Base-by-base conservation (phyloP, 2,797 vertebrate species). In the Emydoidea blandingii region DNA sequence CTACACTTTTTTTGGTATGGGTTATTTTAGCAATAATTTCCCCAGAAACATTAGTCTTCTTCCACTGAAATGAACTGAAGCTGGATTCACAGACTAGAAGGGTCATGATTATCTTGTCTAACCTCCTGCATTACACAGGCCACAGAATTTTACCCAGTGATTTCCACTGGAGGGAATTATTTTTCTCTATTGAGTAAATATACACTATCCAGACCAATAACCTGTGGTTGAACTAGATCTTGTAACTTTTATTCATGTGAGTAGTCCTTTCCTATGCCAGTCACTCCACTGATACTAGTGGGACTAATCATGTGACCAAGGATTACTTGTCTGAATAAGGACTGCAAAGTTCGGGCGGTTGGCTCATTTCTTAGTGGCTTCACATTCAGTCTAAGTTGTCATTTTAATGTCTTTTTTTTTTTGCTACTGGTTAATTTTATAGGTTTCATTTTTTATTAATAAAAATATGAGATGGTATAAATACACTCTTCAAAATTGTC, bases 311-410 rank as follows among this genome's bases (percentile, higher is more conserved):
- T 1, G 12, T 88, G 94, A 90, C 90, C 5, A 90, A 82, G 76
- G 91, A 88, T 0, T 85, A 83, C 3, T 49, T 88, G 50, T 18
- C 12, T 37, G 19, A 88, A 37, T 15, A 92, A 93, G 96, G 96
- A 94, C 82, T 96, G 90, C 78, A 92, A 79, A 4, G 37, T 91
- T 88, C 88, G 53, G 81, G 82, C 25, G 82, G 15, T 5, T 19
- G n/a, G 3, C 62, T 78, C 91, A 49, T 95, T 92, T 96, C 89
- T 80, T 93, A 96, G 89, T 82, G 80, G 94, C 93, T 85, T 78
- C 95, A 93, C 87, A 92, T 92, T 85, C 92, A 94, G 86, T 93
- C n/a, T 85, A 90, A 96, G 86, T 80, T 88, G 54, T 90, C 74
- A 94, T 85, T 47, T 56, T 54, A 23, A 3, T 3, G 8, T 37